Evolutionary conservation across 2,113 vertebrate genomes (phyloP).

Genomic region (Saimiri boliviensis): DNA sequence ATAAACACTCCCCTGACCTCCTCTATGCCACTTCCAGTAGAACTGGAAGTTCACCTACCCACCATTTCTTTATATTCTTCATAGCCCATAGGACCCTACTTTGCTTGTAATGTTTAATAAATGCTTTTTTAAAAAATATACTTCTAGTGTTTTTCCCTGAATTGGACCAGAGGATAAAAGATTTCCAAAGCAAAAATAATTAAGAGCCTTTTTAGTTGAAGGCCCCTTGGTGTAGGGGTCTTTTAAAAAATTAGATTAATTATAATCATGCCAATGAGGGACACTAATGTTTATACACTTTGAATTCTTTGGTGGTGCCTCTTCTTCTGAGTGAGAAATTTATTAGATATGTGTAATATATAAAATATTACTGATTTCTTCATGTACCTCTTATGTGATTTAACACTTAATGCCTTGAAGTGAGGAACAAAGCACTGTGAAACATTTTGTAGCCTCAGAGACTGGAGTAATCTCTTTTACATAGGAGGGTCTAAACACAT

Average conservation of each 20-base stretch:
- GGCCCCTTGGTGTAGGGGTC: background rate
- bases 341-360: background rate
- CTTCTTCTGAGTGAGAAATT: background rate
- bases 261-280: conserved; percentile 10
- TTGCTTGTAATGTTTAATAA: background rate
- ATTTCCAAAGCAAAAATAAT: conserved; percentile 43
- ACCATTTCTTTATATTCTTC: background rate
- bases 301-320: conserved; percentile 1
- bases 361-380: background rate
- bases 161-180: background rate
- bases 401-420: background rate
- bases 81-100: background rate
- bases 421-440: background rate
- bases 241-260: background rate
- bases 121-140: background rate
- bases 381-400: background rate
- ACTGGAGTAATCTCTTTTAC: background rate
- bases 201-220: background rate
- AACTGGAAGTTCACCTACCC: background rate
- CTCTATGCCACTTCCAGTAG: background rate
- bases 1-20: background rate
- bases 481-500: background rate
- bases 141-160: background rate
- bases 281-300: background rate
- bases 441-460: background rate